Conservation (phyloP, 1,140 invertebrate species). For the Lasioglossum albipes region DNA sequence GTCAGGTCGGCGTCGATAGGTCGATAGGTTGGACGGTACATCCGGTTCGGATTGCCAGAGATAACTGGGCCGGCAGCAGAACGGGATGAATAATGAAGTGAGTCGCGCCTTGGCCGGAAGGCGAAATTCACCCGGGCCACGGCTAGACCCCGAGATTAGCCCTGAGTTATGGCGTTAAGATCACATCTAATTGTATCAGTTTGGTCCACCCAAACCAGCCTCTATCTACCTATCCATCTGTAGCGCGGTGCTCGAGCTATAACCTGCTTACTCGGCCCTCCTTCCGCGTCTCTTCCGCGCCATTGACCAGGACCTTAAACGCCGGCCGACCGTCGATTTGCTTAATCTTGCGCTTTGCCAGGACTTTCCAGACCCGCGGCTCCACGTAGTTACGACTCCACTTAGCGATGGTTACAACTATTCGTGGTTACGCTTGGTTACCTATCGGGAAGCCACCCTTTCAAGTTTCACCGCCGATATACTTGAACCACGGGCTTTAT, state of each 20-base stretch:
- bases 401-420: slow-evolving; percentile 54
- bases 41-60: slow-evolving; percentile 69
- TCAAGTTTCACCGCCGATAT: background rate
- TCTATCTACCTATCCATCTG: slow-evolving; percentile 76
- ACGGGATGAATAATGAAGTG: slow-evolving; percentile 80
- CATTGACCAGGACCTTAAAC: slow-evolving; percentile 76
- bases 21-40: slow-evolving; percentile 70
- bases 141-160: slow-evolving; percentile 76
- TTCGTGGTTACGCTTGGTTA: slow-evolving; percentile 51
- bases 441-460: slow-evolving; percentile 42
- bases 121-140: slow-evolving; percentile 64
- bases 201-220: slow-evolving; percentile 67
- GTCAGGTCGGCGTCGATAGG: slow-evolving; percentile 59
- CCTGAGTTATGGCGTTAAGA: slow-evolving; percentile 79
- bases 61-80: slow-evolving; percentile 69
- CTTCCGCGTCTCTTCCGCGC: slow-evolving; percentile 73
- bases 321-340: slow-evolving; percentile 65
- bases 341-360: slow-evolving; percentile 67
- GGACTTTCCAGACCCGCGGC: slow-evolving; percentile 60
- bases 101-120: slow-evolving; percentile 75
- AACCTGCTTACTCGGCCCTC: slow-evolving; percentile 75
- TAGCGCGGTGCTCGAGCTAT: slow-evolving; percentile 50
- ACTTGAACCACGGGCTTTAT: slow-evolving; percentile 25
- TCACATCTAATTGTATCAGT: slow-evolving; percentile 81
- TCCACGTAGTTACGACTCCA: slow-evolving; percentile 53